A percentile compares a stretch with the other conserved stretches of the same genome.
Evolutionary conservation across 2,113 vertebrate species (phyloP).

Genomic region (Cyanistes caeruleus): DNA sequence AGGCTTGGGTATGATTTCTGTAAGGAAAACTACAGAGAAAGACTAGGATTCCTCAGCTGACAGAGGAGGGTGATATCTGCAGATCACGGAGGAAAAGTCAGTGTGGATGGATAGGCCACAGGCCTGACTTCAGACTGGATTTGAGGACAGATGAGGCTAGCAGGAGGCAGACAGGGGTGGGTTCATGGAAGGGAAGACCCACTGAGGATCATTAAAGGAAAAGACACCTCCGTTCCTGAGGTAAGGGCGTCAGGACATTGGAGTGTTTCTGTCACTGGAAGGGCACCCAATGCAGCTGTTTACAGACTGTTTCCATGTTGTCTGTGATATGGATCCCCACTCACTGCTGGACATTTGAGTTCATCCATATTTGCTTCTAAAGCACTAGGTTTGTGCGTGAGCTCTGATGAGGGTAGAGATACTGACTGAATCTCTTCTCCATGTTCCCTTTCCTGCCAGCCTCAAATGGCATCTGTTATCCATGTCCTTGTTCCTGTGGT

Average conservation of each 20-base stretch:
- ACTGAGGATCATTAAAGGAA: background rate
- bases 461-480: accelerated
- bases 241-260: background rate
- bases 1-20: background rate
- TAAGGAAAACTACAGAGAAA: background rate
- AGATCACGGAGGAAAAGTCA: background rate
- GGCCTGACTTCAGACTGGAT: background rate
- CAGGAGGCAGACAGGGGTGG: background rate
- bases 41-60: background rate
- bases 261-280: background rate
- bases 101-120: accelerated
- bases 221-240: background rate
- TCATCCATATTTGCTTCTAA: background rate
- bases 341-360: background rate
- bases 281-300: background rate
- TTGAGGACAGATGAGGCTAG: background rate
- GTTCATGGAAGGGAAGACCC: background rate
- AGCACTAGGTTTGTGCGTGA: background rate
- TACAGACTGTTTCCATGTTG: background rate
- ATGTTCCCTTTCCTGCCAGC: background rate
- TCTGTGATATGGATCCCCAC: background rate
- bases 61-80: background rate
- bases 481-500: background rate
- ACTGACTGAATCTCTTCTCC: background rate
- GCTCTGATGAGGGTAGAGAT: background rate